Conservation (phyloP, 2,888 invertebrate species). For the Platycnemis pennipes region DNA sequence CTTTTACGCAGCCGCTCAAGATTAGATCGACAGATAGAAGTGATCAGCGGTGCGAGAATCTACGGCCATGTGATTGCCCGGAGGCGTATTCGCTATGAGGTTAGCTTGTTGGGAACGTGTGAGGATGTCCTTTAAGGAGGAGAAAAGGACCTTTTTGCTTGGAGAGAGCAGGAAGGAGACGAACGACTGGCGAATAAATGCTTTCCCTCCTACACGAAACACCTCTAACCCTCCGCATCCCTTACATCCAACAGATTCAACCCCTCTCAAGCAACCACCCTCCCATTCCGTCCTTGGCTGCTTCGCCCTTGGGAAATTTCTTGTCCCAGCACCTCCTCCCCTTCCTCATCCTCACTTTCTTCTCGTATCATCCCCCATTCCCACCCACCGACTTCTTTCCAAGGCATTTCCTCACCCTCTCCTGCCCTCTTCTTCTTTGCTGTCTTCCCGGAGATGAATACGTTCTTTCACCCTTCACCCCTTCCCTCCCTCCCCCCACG, state of each 20-base stretch:
- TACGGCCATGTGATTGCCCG: too few species aligned
- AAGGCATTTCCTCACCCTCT: neutral
- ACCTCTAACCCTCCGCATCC: neutral
- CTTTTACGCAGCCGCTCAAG: too few species aligned
- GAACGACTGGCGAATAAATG: neutral
- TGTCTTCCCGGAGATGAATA: conserved; percentile 9
- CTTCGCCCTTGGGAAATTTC: neutral
- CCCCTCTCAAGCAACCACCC: too few species aligned
- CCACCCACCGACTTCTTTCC: neutral
- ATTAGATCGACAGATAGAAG: too few species aligned
- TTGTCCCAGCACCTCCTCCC: neutral
- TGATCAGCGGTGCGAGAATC: too few species aligned
- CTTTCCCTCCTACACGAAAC: neutral
- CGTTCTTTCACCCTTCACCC: neutral
- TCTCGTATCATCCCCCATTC: neutral
- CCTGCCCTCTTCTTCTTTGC: neutral
- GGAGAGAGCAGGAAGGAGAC: neutral
- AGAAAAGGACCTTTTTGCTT: neutral
- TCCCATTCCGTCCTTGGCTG: too few species aligned
- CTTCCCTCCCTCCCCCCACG: neutral
- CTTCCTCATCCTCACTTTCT: neutral
- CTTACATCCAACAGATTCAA: too few species aligned
- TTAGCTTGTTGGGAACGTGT: too few species aligned
- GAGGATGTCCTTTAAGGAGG: neutral
- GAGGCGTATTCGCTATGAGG: too few species aligned